Conservation (phyloP, 2,888 invertebrate genomes). For the Perithous albicinctus region DNA sequence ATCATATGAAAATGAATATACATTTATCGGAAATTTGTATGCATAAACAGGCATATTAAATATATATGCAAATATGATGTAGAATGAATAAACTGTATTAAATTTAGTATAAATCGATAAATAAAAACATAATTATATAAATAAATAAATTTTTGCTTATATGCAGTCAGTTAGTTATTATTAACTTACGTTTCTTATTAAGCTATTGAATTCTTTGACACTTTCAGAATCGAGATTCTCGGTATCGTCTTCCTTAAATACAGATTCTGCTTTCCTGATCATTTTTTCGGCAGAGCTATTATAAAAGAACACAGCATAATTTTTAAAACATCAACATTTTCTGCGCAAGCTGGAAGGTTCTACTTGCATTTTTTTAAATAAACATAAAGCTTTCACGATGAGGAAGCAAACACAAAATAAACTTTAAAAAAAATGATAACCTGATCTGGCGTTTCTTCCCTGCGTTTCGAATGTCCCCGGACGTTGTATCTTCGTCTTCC, state of each 20-base stretch:
- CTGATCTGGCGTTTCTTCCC: conserved; percentile 28
- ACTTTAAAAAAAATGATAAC: too few species aligned
- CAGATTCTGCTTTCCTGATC: conserved; percentile 3
- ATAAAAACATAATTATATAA: too few species aligned
- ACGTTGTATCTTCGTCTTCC: conserved; percentile 51
- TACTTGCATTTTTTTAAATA: too few species aligned
- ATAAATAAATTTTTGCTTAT: not conserved
- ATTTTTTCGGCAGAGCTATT: conserved; percentile 13
- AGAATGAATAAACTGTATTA: too few species aligned
- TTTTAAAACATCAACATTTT: too few species aligned
- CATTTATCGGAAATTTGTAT: too few species aligned
- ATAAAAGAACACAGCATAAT: not conserved
- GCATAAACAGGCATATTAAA: too few species aligned
- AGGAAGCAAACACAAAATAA: not conserved
- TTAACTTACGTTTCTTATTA: conserved; percentile 68
- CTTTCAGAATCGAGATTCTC: conserved; percentile 66
- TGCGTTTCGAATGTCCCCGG: conserved; percentile 33
- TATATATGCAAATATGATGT: too few species aligned
- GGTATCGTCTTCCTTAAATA: not conserved
- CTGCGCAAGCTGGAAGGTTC: too few species aligned
- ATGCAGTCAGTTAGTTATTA: not conserved
- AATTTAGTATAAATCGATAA: too few species aligned
- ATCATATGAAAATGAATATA: not conserved
- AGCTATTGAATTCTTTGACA: conserved; percentile 72
- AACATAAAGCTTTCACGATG: too few species aligned